These are phyloP conservation scores for Hemibagrus guttatus DNA, from an alignment of 2,797 vertebrate genomes.

Conservation along the genomic window DNA sequence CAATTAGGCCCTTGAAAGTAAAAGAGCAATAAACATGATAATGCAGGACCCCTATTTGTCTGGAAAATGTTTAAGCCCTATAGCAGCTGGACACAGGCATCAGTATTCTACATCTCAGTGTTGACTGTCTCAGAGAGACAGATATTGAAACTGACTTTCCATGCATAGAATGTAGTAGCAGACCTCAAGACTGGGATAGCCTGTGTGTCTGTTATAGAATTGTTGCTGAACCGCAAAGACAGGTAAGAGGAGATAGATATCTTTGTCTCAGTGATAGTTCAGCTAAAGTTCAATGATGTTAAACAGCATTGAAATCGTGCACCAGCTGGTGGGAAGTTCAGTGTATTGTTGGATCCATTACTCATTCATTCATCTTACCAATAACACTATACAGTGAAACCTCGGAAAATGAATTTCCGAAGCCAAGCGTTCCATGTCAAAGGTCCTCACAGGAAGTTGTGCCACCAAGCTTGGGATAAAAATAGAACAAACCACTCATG, in stretches of 20 bases:
- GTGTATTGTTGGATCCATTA: background rate
- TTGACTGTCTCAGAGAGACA: background rate
- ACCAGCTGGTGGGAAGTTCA: background rate
- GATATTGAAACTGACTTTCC: background rate
- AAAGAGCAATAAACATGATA: background rate
- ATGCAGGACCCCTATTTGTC: background rate
- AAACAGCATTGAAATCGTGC: background rate
- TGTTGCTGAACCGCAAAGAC: background rate
- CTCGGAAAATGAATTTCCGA: too few species aligned
- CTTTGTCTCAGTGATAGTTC: background rate
- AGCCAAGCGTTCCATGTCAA: too few species aligned
- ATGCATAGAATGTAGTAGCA: background rate
- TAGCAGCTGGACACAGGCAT: background rate
- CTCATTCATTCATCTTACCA: background rate
- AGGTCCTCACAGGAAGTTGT: too few species aligned
- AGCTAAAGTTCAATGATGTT: background rate
- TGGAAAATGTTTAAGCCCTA: too few species aligned
- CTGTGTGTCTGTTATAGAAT: background rate
- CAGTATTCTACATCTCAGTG: background rate
- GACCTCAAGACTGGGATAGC: background rate
- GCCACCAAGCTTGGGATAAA: too few species aligned
- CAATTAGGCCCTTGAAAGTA: too few species aligned
- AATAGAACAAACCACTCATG: too few species aligned
- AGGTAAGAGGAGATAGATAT: background rate
- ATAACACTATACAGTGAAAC: too few species aligned